Evolutionary conservation across 2,113 vertebrate genomes (phyloP).

Genomic region (Daboia siamensis): DNA sequence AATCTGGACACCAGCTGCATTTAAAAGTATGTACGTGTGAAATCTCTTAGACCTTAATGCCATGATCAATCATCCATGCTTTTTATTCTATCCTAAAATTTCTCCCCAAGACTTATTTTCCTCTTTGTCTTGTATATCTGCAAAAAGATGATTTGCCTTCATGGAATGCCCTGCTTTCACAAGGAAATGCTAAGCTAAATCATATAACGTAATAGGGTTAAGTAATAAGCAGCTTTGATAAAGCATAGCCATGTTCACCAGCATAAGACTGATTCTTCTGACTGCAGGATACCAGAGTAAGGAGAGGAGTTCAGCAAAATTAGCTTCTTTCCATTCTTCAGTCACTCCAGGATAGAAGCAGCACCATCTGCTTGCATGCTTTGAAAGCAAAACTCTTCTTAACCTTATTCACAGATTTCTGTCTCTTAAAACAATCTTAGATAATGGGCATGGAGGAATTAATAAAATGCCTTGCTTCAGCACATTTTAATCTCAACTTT

Average conservation of each 20-base stretch:
- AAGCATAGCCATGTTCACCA: not conserved
- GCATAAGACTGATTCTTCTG: not conserved
- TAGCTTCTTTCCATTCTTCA: not conserved
- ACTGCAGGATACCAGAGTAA: not conserved
- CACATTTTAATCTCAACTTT: not conserved
- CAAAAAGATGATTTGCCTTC: not conserved
- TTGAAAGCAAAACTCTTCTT: not conserved
- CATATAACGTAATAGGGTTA: not conserved
- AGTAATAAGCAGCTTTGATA: conserved; percentile 6
- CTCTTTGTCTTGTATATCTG: not conserved
- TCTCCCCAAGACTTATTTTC: not conserved
- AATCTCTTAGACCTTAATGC: not conserved
- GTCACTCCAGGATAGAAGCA: not conserved
- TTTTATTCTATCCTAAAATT: not conserved
- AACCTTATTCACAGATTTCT: not conserved
- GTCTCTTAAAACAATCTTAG: not conserved
- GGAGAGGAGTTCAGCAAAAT: not conserved
- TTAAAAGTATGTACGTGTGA: not conserved
- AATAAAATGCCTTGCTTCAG: not conserved
- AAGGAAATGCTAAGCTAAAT: not conserved
- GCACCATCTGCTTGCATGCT: not conserved
- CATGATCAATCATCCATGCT: not conserved
- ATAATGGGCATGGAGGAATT: not conserved
- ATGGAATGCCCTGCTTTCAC: not conserved
- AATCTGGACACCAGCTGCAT: not conserved